Conservation (phyloP, 23 tunicate genomes). For the Ascidia mentula region DNA sequence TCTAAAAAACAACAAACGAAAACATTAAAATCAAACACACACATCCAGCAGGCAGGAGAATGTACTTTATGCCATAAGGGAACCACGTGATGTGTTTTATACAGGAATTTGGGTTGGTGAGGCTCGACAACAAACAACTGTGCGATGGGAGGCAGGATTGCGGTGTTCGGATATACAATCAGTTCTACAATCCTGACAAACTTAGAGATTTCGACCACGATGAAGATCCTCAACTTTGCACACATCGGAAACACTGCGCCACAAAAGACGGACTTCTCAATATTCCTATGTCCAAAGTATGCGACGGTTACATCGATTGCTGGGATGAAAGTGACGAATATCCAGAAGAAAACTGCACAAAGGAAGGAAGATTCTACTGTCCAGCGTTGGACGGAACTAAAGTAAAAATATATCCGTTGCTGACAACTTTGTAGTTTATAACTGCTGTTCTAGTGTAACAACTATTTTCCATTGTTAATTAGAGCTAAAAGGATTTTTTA, state of each 20-base stretch:
- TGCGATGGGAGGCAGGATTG: background rate
- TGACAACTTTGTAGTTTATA: too few species aligned
- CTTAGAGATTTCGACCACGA: background rate
- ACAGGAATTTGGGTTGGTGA: too few species aligned
- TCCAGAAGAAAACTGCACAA: slow-evolving; percentile 18
- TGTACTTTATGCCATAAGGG: too few species aligned
- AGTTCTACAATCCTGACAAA: background rate
- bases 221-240: background rate
- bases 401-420: too few species aligned
- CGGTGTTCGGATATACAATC: too few species aligned
- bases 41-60: too few species aligned
- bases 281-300: slow-evolving; percentile 12
- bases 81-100: too few species aligned
- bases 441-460: too few species aligned
- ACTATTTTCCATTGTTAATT: too few species aligned
- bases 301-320: slow-evolving; percentile 57
- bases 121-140: background rate
- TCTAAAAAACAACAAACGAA: too few species aligned
- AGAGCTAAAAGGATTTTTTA: too few species aligned
- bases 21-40: too few species aligned
- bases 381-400: slow-evolving; percentile 45
- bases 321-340: slow-evolving; percentile 33
- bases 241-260: slow-evolving; percentile 5
- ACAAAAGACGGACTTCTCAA: background rate
- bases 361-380: slow-evolving; percentile 22